phyloP scores from a whole-genome alignment of 2,113 vertebrate species.

The Gnathonemus longibarbis region DNA sequence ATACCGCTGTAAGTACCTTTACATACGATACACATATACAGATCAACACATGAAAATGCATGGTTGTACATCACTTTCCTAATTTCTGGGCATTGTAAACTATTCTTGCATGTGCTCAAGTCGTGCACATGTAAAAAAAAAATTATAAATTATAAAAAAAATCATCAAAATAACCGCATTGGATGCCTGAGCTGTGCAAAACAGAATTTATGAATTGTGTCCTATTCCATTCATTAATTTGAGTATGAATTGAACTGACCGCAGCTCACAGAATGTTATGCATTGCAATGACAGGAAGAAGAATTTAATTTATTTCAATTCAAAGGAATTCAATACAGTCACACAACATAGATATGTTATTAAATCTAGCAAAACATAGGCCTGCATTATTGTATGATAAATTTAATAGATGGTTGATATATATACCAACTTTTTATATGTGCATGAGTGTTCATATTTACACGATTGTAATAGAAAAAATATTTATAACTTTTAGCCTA shows the following conservation, averaged over 20 bases:
- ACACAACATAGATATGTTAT: neutral
- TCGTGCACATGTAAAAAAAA: neutral
- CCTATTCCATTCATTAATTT: neutral
- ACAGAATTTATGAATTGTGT: neutral
- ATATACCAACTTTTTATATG: neutral
- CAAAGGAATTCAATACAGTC: neutral
- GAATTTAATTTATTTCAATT: neutral
- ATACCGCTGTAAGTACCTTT: neutral
- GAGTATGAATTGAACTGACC: neutral
- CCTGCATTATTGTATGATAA: neutral
- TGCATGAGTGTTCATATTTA: neutral
- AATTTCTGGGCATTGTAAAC: too few species aligned
- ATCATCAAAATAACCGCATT: neutral
- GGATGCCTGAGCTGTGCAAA: neutral
- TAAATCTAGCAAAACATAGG: neutral
- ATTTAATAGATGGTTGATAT: neutral
- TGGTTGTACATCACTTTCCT: too few species aligned
- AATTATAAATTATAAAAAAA: too few species aligned
- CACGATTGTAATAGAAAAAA: neutral
- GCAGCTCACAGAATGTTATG: neutral
- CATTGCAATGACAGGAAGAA: neutral
- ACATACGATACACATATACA: too few species aligned
- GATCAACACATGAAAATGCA: too few species aligned
- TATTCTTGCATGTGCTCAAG: too few species aligned
- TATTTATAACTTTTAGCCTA: too few species aligned